phyloP scores from a whole-genome alignment of 2,797 vertebrate species.

The Enteromius argenteus region DNA sequence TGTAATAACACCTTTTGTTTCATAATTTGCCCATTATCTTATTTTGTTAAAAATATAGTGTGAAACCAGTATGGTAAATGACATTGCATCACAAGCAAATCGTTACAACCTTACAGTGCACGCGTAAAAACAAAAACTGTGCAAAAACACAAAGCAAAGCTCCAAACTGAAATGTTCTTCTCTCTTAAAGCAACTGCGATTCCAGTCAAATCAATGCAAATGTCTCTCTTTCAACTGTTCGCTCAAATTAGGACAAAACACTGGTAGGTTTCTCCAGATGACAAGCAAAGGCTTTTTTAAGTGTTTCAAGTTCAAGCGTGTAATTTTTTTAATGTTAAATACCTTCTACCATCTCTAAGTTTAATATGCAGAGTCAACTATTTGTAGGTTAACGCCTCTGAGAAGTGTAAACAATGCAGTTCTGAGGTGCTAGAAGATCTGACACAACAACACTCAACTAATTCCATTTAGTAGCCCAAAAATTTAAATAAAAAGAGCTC shows the following conservation, averaged over 20 bases:
- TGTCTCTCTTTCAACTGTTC: neutral
- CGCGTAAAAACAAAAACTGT: neutral
- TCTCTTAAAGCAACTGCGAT: slow-evolving; percentile 3
- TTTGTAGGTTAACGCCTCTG: neutral
- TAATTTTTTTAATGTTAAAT: neutral
- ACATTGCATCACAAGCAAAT: neutral
- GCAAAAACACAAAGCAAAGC: neutral
- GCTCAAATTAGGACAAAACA: neutral
- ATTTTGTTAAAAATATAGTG: neutral
- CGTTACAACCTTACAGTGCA: neutral
- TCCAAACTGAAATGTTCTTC: neutral
- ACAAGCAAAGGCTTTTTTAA: neutral
- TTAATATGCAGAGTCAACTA: slow-evolving; percentile 11
- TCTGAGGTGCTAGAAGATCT: neutral
- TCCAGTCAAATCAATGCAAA: slow-evolving; percentile 35
- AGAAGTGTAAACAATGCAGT: neutral
- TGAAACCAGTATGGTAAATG: too few relatives aligned
- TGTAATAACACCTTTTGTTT: neutral
- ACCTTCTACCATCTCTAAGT: neutral
- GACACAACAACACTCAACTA: neutral
- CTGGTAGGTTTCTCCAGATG: neutral
- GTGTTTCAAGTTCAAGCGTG: neutral
- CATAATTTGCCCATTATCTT: neutral
- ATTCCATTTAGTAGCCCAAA: neutral
- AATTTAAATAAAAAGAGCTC: neutral